These are phyloP conservation scores for Pemphredon lugubris DNA, from an alignment of 2,888 invertebrate genomes.

Conservation along the genomic window DNA sequence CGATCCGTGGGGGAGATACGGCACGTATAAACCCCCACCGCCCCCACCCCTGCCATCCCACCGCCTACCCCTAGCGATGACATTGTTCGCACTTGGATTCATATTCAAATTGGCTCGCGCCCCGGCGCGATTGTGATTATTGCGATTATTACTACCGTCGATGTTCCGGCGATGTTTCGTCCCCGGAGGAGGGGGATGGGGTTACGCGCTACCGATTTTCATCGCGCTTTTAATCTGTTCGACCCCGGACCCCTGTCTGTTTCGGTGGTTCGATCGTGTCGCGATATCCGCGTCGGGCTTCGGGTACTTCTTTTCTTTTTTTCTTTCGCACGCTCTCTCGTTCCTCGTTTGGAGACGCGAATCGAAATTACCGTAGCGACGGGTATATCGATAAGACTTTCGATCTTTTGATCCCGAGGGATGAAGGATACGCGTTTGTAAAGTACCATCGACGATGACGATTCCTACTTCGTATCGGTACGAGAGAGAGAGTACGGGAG, in stretches of 20 bases:
- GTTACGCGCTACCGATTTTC: conserved; percentile 54
- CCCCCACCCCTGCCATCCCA: conserved; percentile 12
- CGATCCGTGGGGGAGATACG: conserved; percentile 80
- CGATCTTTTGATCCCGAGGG: no score
- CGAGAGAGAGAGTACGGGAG: no score
- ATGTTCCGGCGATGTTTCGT: conserved; percentile 71
- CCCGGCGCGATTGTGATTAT: conserved; percentile 77
- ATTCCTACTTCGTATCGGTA: no score
- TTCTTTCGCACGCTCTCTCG: neutral
- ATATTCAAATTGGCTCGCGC: conserved; percentile 79
- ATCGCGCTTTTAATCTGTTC: conserved; percentile 32
- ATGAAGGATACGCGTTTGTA: no score
- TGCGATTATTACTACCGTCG: conserved; percentile 77
- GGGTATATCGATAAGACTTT: no score
- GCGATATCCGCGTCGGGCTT: neutral
- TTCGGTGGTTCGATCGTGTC: neutral
- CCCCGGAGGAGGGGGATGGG: conserved; percentile 16
- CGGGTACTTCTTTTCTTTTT: neutral
- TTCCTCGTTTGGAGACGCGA: no score
- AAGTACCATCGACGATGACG: no score
- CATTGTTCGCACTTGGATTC: conserved; percentile 81
- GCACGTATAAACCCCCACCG: conserved; percentile 75
- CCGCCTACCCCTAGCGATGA: conserved; percentile 71
- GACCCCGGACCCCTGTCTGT: neutral
- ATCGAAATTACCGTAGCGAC: no score